Base-by-base conservation (phyloP, 2,113 vertebrate genomes). In the Anser brachyrhynchus region DNA sequence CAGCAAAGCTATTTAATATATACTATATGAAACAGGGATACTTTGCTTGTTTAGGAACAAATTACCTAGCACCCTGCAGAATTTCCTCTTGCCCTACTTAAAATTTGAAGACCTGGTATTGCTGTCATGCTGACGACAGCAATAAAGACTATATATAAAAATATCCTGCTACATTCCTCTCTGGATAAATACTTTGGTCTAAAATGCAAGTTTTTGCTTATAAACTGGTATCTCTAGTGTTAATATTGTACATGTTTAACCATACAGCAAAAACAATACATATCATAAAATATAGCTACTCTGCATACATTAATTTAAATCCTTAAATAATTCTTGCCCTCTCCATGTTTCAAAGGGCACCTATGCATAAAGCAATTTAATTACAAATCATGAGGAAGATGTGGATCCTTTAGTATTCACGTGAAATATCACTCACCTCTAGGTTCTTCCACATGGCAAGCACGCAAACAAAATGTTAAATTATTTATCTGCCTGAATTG, bases 391-490 rank as follows among this genome's bases (percentile, higher is more conserved):
- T 28, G 12, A 26, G 20, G 17, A 55, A n/a, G 6, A 2, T 72
- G 1, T 57, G 87, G 33, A 43, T 52, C 3, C 5, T 82, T 82
- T 35, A 87, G 13, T 28, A 26, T 69, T 72, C 22, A 43, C 6
- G 37, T 84, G 61, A 87, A 90, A 76, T 23, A 69, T 22, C 58
- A 97, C 98, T 98, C 83, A 99, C 97, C 98, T 96, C 92, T 94
- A 86, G 46, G 64, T 89, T 97, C 97, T 96, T 98, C 97, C 98
- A 91, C 69, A 94, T 11, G 55, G 86, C 84, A 97, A 65, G 90
- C 94, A 96, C 93, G 92, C 11, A 57, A 98, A 95, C 3, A 87
- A 73, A 67, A 82, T 61, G 15, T 73, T 49, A 83, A 82, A 73
- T 54, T 62, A 61, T 89, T 31, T 35, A 37, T 57, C 39, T 92